Base-by-base conservation (phyloP, 1,140 invertebrate species). In the Thrips palmi region DNA sequence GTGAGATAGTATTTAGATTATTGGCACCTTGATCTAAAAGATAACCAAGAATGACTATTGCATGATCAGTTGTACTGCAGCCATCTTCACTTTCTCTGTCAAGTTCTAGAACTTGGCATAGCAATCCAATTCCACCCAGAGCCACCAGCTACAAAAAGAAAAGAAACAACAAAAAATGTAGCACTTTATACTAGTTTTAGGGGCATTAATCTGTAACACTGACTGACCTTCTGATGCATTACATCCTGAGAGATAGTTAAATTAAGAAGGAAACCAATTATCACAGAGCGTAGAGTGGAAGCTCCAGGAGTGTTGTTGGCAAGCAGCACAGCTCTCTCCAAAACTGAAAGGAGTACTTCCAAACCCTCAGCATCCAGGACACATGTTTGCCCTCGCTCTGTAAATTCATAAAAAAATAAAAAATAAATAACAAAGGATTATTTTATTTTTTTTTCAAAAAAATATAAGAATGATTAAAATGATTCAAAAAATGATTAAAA, bases 241-340 rank as follows among this genome's bases (percentile, higher is more conserved):
- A 68, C 64, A 52, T 76, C 69, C 50, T 80, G 76, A 17, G 71
- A 76, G 35, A 79, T 71, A 28, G 82, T 65, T 51, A 83, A 72
- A 58, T 88, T 89, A 7, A 86, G 64, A 8, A 89, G 57, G 43
- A 80, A 70, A 17, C 78, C 78, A 45, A 70, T 71, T 4, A 67
- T 61, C 15, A 75, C 70, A 37, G n/a, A n/a, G n/a, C n/a, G n/a
- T n/a, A n/a, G n/a, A n/a, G n/a, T n/a, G n/a, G 31, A 32, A 11
- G 31, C 31, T 14, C n/a, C n/a, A 7, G 25, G 11, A n/a, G 28
- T 23, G 20, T 38, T 42, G 24, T 43, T 23, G n/a, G 41, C 28
- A 30, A 43, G 41, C 0, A 27, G 22, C 2, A 48, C 33, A 32
- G 45, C 41, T 3, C 20, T 27, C 21, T 35, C 15, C 17, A 51